phyloP scores from a whole-genome alignment of 2,888 invertebrate genomes.

The Cordilura impudica region DNA sequence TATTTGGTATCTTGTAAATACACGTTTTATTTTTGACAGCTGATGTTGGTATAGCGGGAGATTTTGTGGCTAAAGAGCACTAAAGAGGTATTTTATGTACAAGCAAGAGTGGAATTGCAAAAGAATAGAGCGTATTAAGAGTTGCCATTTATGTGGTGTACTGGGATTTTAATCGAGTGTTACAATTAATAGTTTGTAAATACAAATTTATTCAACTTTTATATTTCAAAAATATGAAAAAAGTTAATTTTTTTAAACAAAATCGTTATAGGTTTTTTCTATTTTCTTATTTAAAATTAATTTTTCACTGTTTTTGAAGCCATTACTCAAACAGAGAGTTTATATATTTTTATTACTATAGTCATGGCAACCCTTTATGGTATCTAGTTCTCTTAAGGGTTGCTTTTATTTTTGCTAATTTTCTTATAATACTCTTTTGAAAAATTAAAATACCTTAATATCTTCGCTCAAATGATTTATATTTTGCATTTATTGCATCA shows the following conservation, averaged over 20 bases:
- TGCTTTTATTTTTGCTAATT: background rate
- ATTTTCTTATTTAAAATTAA: too few relatives aligned
- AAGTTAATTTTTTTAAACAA: too few relatives aligned
- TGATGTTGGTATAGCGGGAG: constrained; percentile 12
- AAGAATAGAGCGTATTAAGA: background rate
- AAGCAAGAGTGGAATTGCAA: too few relatives aligned
- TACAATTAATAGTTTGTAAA: background rate
- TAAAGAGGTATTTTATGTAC: background rate
- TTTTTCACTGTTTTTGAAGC: too few relatives aligned
- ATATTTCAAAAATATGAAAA: too few relatives aligned
- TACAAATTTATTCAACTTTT: too few relatives aligned
- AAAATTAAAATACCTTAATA: background rate
- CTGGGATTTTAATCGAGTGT: background rate
- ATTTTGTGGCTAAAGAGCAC: constrained; percentile 28
- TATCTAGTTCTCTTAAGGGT: constrained; percentile 1
- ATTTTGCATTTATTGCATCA: constrained; percentile 37
- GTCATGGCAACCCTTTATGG: background rate
- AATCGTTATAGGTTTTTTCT: too few relatives aligned
- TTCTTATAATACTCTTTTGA: background rate
- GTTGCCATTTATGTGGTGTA: background rate
- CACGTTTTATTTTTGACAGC: constrained; percentile 37
- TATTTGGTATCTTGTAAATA: constrained; percentile 50
- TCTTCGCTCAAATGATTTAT: constrained; percentile 12
- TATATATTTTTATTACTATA: too few relatives aligned
- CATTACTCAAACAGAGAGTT: too few relatives aligned